These are phyloP conservation scores for Calliphora vicina DNA, from an alignment of 1,140 invertebrate species.

Conservation along the genomic window DNA sequence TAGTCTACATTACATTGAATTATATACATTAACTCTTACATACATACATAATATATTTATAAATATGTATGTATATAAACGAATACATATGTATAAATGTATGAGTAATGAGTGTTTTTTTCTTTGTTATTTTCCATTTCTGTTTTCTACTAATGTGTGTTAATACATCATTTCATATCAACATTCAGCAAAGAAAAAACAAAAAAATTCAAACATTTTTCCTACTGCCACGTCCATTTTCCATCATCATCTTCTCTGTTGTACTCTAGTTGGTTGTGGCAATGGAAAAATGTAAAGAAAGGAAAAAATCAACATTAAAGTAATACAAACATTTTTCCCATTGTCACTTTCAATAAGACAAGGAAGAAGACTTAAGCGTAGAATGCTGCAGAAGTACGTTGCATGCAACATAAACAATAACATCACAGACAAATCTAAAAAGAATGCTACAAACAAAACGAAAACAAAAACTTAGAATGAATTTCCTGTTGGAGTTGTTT, in stretches of 20 bases:
- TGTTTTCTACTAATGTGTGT: not conserved
- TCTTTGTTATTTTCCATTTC: not conserved
- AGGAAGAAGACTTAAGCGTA: not conserved
- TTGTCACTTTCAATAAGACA: conserved; percentile 3
- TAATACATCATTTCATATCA: not conserved
- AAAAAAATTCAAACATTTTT: not conserved
- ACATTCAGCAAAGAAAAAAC: not conserved
- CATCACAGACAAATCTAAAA: not conserved
- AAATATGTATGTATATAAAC: too few relatives aligned
- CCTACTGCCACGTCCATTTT: not conserved
- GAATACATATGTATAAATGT: not conserved
- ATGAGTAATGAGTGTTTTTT: not conserved
- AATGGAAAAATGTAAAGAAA: not conserved
- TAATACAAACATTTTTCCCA: not conserved
- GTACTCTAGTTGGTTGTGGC: not conserved
- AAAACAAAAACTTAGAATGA: not conserved
- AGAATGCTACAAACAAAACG: not conserved
- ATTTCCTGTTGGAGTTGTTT: not conserved
- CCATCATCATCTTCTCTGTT: not conserved
- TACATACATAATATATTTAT: too few relatives aligned
- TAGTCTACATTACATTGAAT: not conserved
- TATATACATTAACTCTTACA: not conserved
- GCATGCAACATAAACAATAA: not conserved
- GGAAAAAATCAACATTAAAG: not conserved
- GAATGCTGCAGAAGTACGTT: not conserved